phyloP scores from a whole-genome alignment of 2,797 vertebrate genomes.

The Crocodylus rhombifer region DNA sequence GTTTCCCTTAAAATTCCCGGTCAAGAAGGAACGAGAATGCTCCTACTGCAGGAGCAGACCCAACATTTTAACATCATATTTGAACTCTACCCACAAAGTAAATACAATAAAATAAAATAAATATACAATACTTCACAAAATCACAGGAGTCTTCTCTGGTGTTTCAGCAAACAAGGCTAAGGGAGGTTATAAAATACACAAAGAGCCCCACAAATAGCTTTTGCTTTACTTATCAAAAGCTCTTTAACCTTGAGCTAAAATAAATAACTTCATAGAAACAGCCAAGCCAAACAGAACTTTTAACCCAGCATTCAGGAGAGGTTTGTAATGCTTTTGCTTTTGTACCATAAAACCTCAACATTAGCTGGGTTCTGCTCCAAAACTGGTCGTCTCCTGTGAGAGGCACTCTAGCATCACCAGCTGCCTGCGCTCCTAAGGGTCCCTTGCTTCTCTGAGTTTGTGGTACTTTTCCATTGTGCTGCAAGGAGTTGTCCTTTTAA shows the following conservation, averaged over 20 bases:
- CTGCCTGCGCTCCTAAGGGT: background rate
- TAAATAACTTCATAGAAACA: background rate
- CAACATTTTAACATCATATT: background rate
- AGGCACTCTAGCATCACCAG: background rate
- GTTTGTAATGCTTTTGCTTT: background rate
- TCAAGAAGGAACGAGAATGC: background rate
- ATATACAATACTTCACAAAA: background rate
- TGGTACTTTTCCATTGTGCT: background rate
- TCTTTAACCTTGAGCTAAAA: background rate
- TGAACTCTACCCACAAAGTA: background rate
- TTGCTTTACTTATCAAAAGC: background rate
- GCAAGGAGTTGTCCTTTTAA: background rate
- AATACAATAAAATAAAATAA: background rate
- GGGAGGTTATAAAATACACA: background rate
- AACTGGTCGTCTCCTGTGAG: background rate
- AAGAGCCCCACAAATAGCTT: background rate
- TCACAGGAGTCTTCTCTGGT: background rate
- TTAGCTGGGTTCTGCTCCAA: fast-evolving
- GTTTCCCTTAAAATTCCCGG: background rate
- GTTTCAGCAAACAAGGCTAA: background rate
- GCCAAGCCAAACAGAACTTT: background rate
- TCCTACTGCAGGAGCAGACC: background rate
- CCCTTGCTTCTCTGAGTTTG: background rate
- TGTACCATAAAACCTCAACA: background rate
- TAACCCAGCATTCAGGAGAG: background rate